Percentiles rank a stretch among this genome's conserved stretches.
Conservation (phyloP, 2,888 invertebrate genomes). For the Spodoptera exigua region DNA sequence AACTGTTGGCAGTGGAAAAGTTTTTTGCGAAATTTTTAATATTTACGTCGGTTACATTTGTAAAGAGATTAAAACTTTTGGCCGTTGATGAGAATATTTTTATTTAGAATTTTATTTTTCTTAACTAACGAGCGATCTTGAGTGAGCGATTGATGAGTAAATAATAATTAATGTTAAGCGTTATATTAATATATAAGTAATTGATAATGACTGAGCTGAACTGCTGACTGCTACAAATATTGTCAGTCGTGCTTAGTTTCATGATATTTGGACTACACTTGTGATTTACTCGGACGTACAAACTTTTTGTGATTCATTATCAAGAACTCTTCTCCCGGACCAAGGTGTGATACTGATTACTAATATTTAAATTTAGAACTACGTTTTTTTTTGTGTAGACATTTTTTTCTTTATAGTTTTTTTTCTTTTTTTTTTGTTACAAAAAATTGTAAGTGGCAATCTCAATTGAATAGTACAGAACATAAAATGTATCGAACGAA, state of each 20-base stretch:
- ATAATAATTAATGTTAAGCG: conserved; percentile 76
- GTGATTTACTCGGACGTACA: conserved; percentile 70
- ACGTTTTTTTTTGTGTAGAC: conserved; percentile 24
- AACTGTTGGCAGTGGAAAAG: conserved; percentile 82
- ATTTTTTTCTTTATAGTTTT: conserved; percentile 14
- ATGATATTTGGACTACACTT: conserved; percentile 65
- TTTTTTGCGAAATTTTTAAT: conserved; percentile 87
- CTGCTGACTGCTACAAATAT: conserved; percentile 73
- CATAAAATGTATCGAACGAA: not conserved
- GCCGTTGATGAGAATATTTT: conserved; percentile 86
- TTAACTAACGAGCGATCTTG: conserved; percentile 72
- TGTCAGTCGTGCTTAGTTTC: conserved; percentile 64
- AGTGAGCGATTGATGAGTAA: conserved; percentile 75
- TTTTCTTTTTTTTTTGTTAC: conserved; percentile 10
- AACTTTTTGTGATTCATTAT: conserved; percentile 70
- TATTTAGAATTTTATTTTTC: conserved; percentile 82
- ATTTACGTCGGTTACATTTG: conserved; percentile 88
- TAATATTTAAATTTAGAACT: conserved; percentile 50
- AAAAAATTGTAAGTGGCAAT: not conserved
- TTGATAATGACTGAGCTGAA: conserved; percentile 64
- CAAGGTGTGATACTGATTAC: conserved; percentile 71
- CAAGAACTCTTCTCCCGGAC: conserved; percentile 67
- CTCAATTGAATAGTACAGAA: not conserved
- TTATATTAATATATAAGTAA: conserved; percentile 78
- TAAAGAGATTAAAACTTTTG: conserved; percentile 84